phyloP scores from a whole-genome alignment of 2,888 invertebrate genomes.

The Heteromyza rotundicornis region DNA sequence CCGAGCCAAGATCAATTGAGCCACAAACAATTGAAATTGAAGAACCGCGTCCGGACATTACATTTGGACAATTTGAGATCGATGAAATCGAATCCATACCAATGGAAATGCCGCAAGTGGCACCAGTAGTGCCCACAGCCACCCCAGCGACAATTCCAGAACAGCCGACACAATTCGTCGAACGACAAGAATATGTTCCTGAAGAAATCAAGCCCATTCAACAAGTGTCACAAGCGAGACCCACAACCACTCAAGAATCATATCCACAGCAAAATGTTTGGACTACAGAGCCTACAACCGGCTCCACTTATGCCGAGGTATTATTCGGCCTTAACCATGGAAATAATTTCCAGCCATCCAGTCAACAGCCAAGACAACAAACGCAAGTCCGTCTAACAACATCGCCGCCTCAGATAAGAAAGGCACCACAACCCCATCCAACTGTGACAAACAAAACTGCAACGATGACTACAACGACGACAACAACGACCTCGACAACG shows the following conservation, averaged over 20 bases:
- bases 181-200: background rate
- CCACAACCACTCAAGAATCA: constrained; percentile 27
- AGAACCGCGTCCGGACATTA: constrained; percentile 54
- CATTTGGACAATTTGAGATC: constrained; percentile 57
- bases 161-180: background rate
- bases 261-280: constrained; percentile 56
- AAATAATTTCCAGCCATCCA: constrained; percentile 67
- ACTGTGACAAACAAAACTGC: constrained; percentile 57
- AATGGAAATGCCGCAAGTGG: constrained; percentile 27
- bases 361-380: constrained; percentile 42
- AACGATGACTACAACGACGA: constrained; percentile 39
- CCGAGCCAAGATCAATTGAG: constrained; percentile 31
- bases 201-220: background rate
- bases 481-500: constrained; percentile 35
- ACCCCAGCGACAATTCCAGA: constrained; percentile 14
- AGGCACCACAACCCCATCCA: constrained; percentile 25
- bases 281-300: constrained; percentile 35
- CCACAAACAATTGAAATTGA: constrained; percentile 47
- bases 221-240: constrained; percentile 23
- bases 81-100: constrained; percentile 57
- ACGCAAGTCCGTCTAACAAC: constrained; percentile 42
- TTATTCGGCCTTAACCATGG: constrained; percentile 53
- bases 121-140: background rate
- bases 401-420: constrained; percentile 37
- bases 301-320: constrained; percentile 59